A percentile compares a stretch with the other conserved stretches of the same genome.
Conservation (phyloP, 2,888 invertebrate species). For the Tenodera sinensis region DNA sequence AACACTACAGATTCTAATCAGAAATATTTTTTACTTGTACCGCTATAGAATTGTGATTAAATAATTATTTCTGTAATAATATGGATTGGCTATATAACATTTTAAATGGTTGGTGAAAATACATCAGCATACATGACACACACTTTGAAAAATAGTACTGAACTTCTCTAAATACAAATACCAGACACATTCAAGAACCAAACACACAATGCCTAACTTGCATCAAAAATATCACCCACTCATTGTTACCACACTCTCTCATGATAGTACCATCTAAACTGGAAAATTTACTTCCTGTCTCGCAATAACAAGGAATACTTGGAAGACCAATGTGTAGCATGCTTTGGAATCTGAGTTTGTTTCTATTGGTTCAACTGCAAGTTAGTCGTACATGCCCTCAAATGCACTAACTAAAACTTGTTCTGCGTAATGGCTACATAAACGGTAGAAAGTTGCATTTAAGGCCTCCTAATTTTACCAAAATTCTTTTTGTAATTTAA, state of each 20-base stretch:
- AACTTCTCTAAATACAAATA: neutral
- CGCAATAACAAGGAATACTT: neutral
- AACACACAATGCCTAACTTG: conserved; percentile 18
- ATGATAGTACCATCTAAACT: neutral
- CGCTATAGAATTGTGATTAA: neutral
- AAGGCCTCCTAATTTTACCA: too few species aligned
- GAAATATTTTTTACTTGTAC: neutral
- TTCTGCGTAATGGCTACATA: too few species aligned
- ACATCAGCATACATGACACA: neutral
- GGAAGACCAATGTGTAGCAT: neutral
- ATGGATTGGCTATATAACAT: neutral
- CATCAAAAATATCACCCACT: conserved; percentile 18
- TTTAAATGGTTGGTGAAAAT: neutral
- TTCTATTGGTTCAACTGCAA: too few species aligned
- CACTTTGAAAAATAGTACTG: neutral
- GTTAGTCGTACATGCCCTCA: too few species aligned
- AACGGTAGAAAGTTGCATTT: too few species aligned
- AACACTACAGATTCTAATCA: neutral
- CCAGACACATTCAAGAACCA: conserved; percentile 21
- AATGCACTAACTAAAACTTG: too few species aligned
- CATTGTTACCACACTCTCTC: neutral
- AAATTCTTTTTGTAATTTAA: too few species aligned
- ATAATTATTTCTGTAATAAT: neutral
- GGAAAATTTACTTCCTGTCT: neutral
- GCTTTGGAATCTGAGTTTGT: too few species aligned